Evolutionary conservation across 1,140 invertebrate genomes (phyloP), one percentile per base, ranked within the genome.

Genomic region (Calephelis nemesis): DNA sequence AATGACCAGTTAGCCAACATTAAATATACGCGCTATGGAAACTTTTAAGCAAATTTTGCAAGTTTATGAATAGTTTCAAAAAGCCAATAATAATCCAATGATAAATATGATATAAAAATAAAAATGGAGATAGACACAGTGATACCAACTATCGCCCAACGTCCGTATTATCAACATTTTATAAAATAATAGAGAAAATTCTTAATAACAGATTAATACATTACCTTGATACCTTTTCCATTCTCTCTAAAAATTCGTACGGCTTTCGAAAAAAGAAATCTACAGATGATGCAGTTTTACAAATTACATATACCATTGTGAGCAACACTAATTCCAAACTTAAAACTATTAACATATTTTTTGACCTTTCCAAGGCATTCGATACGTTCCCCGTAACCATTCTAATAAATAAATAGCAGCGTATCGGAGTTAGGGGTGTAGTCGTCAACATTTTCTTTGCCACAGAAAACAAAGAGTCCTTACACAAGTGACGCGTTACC

Each of bases 311-410:
- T 52, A 19, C 40, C 48, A 58, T 74, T 13, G 42, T 68, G 1
- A 48, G 39, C 8, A 72, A 71, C 7, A 9, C 70, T 1, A 64
- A 76, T 40, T 19, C 13, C 6, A 48, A 47, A 52, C 30, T 60
- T 3, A 70, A 70, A 64, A 65, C 62, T 8, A 0, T 72, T 12
- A 54, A 62, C 7, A 60, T 77, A 12, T 77, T 77, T 48, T 19
- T 19, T 0, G 19, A 19, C 19, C 3, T 19, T 3, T 19, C 19
- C 19, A 19, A 19, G 19, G 3, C 19, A 19, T 19, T 0, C 19
- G 19, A 19, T 3, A 19, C 19, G 19, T 0, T 19, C 3, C 3
- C 19, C 42, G 11, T 45, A 0, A 40, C 54, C 11, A 65, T 58
- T n/a, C 49, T 72, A 6, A 8, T 72, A 19, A 39, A 63, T 11